Evolutionary conservation across 2,113 vertebrate genomes (phyloP).

Genomic region (Plecturocebus donacophilus): DNA sequence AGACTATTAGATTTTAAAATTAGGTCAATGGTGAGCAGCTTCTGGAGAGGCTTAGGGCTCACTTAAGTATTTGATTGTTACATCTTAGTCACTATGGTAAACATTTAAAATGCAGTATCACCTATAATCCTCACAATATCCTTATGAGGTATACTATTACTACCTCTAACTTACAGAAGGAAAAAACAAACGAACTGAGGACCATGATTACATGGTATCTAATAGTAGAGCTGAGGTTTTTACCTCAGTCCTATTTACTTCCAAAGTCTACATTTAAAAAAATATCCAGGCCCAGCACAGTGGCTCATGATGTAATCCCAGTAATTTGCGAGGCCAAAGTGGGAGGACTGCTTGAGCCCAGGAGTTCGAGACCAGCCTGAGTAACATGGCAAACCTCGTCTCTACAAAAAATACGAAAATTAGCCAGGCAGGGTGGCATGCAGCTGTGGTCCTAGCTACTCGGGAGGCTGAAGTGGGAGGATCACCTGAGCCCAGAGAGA

Average conservation of each 20-base stretch:
- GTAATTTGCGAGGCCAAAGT: no score
- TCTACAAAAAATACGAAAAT: no score
- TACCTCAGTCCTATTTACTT: not conserved
- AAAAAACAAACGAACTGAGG: not conserved
- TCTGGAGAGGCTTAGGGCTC: not conserved
- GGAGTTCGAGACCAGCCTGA: no score
- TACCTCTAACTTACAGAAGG: not conserved
- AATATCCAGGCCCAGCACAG: not conserved
- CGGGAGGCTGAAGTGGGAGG: no score
- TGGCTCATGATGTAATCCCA: no score
- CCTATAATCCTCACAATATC: not conserved
- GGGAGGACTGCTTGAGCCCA: no score
- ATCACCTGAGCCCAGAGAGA: no score
- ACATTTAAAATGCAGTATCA: not conserved
- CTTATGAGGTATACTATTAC: not conserved
- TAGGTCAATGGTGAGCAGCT: not conserved
- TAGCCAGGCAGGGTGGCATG: no score
- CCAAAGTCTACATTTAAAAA: not conserved
- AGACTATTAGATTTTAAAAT: not conserved
- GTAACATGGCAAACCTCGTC: no score
- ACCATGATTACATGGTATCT: not conserved
- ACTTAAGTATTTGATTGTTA: not conserved
- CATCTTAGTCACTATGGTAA: not conserved
- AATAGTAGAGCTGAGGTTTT: not conserved
- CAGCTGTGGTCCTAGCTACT: no score